phyloP scores from a whole-genome alignment of 1,140 invertebrate species.

The Pseudomyrmex flavicornis region DNA sequence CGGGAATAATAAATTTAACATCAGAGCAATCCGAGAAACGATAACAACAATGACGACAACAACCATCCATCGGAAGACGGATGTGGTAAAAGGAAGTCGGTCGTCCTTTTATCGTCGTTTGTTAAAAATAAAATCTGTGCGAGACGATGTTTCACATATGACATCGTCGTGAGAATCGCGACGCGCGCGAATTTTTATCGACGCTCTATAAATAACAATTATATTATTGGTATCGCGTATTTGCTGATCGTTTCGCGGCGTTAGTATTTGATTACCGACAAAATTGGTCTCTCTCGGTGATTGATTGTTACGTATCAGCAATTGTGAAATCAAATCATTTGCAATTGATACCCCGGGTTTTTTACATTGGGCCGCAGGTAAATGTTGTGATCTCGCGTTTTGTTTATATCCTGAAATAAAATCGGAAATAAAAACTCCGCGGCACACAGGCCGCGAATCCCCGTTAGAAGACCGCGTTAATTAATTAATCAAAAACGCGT shows the following conservation, averaged over 20 bases:
- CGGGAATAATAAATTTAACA: not conserved
- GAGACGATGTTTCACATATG: not conserved
- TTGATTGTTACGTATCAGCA: constrained; percentile 38
- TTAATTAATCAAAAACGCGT: constrained; percentile 40
- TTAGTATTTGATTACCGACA: constrained; percentile 24
- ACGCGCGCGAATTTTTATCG: not conserved
- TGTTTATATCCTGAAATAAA: constrained; percentile 16
- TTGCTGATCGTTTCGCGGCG: constrained; percentile 21
- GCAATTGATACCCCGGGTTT: constrained; percentile 28
- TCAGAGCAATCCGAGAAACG: not conserved
- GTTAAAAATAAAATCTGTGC: too few relatives aligned
- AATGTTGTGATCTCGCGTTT: not conserved
- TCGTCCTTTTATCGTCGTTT: not conserved
- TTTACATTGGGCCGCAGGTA: not conserved
- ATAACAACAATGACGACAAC: not conserved
- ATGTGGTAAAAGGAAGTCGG: not conserved
- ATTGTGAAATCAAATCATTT: constrained; percentile 44
- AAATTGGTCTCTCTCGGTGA: constrained; percentile 20
- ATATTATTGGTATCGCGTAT: constrained; percentile 29
- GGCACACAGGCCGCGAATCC: not conserved
- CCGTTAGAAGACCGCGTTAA: not conserved
- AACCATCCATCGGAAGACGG: not conserved
- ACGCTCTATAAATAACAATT: constrained; percentile 28
- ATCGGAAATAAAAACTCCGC: not conserved
- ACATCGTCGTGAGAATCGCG: not conserved